Base-by-base conservation (phyloP, 2,113 vertebrate species). In the Tachycineta bicolor region DNA sequence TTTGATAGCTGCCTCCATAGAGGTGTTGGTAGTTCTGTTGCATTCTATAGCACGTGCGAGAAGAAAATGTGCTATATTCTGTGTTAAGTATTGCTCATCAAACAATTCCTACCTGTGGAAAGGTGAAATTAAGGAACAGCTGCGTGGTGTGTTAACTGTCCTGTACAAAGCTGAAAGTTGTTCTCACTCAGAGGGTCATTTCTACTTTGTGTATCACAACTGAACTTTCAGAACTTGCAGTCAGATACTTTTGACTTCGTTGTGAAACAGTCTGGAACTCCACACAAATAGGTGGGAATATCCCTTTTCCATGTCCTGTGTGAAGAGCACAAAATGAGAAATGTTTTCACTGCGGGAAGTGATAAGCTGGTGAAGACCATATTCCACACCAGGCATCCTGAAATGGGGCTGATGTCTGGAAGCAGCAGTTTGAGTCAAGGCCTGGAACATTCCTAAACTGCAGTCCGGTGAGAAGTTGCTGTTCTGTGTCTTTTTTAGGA, bases 1-100 rank as follows among this genome's bases (percentile, higher is more conserved):
- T 68, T 87, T 87, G 91, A 89, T 87, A 88, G 80, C 88, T 97
- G 94, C 89, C 88, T 97, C 95, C 90, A 89, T 94, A 87, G 96
- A 97, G 89, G 95, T 95, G 92, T 89, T 82, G 68, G 87, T 93
- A 93, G 76, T 95, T 92, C 76, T 71, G 80, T 93, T 64, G 85
- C 60, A 7, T 95, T 92, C 76, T 93, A 6, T 81, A 96, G 93
- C 96, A 96, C 69, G 0, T 39, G 69, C 83, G 46, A 94, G 91
- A 94, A 92, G 86, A 89, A 87, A 79, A 79, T 94, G 92, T 94
- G 96, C 92, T 96, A 44, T 73, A n/a, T 77, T 89, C 4, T 46
- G 0, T 44, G 62, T 93, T 75, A 85, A 93, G 37, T 90, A 74
- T 63, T 65, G 87, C 63, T 97, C 74, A 83, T 95, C 63, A 43